Percentiles rank a stretch among this genome's conserved stretches.
Conservation (phyloP, 2,797 vertebrate genomes). For the Ptychadena robeensis region DNA sequence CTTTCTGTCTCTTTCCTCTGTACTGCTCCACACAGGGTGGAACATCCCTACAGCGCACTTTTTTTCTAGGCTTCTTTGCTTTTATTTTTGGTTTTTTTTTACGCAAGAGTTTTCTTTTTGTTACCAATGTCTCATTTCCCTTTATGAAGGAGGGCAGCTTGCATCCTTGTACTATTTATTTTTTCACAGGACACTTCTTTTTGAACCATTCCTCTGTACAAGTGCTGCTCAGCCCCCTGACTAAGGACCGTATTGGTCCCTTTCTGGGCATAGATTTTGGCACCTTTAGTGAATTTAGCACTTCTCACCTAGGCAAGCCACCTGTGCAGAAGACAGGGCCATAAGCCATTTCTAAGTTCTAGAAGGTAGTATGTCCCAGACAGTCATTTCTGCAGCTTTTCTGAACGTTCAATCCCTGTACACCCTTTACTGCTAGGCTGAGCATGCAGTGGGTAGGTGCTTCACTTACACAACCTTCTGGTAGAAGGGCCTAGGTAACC, state of each 20-base stretch:
- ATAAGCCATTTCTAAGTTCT: conserved; percentile 1
- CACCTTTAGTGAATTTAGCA: conserved; percentile 40
- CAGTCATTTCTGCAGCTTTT: conserved; percentile 40
- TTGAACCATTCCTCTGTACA: conserved; percentile 71
- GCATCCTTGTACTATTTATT: conserved; percentile 65
- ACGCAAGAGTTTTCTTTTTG: conserved; percentile 64
- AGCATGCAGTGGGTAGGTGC: conserved; percentile 42
- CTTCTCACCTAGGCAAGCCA: conserved; percentile 16
- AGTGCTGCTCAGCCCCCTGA: conserved; percentile 52
- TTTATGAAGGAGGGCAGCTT: conserved; percentile 58
- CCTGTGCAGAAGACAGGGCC: conserved; percentile 22
- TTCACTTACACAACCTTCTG: conserved; percentile 9
- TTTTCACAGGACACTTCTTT: conserved; percentile 68
- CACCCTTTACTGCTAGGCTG: conserved; percentile 39
- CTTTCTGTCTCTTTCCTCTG: conserved; percentile 66
- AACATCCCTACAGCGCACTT: conserved; percentile 83
- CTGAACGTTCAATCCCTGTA: conserved; percentile 32
- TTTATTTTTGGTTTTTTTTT: conserved; percentile 71
- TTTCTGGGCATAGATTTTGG: conserved; percentile 39
- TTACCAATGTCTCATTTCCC: conserved; percentile 65
- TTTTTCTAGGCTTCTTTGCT: conserved; percentile 75
- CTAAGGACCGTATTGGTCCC: conserved; percentile 23
- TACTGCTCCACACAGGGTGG: conserved; percentile 75
- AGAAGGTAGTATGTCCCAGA: conserved; percentile 4
- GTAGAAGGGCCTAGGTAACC: conserved; percentile 18